These are phyloP conservation scores for Acanthornis magna DNA, from an alignment of 2,797 vertebrate species.

Conservation along the genomic window DNA sequence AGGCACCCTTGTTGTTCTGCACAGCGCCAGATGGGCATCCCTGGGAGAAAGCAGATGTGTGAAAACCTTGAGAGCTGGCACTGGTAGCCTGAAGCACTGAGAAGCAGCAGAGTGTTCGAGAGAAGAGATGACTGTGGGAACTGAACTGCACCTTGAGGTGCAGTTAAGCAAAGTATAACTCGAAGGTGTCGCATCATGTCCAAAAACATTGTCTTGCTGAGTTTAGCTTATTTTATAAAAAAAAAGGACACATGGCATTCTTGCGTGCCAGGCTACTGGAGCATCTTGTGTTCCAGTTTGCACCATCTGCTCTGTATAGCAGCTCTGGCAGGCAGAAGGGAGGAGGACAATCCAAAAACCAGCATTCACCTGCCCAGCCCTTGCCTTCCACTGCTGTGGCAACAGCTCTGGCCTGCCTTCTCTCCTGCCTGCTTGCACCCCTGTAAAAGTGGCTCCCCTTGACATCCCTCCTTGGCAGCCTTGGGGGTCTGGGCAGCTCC, in stretches of 20 bases:
- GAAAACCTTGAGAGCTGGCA: neutral
- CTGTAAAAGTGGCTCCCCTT: neutral
- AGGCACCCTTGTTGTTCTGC: neutral
- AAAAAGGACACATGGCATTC: neutral
- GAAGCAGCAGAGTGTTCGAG: neutral
- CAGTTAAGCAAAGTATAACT: neutral
- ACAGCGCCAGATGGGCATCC: fast-evolving
- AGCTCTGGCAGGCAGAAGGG: neutral
- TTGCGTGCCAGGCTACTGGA: neutral
- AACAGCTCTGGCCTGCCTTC: neutral
- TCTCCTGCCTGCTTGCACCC: neutral
- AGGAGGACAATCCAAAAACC: neutral
- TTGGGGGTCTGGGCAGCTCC: neutral
- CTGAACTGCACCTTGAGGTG: neutral
- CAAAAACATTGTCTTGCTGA: neutral
- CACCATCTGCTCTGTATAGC: neutral
- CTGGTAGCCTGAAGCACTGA: neutral
- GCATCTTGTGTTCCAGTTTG: neutral
- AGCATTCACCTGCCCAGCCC: neutral
- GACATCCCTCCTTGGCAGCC: neutral
- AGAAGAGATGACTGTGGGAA: neutral
- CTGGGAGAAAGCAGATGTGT: neutral
- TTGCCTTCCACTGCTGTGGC: neutral
- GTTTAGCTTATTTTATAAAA: neutral
- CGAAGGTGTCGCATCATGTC: neutral